These are phyloP conservation scores for Ectobius pallidus DNA, from an alignment of 2,888 invertebrate species.

Conservation along the genomic window DNA sequence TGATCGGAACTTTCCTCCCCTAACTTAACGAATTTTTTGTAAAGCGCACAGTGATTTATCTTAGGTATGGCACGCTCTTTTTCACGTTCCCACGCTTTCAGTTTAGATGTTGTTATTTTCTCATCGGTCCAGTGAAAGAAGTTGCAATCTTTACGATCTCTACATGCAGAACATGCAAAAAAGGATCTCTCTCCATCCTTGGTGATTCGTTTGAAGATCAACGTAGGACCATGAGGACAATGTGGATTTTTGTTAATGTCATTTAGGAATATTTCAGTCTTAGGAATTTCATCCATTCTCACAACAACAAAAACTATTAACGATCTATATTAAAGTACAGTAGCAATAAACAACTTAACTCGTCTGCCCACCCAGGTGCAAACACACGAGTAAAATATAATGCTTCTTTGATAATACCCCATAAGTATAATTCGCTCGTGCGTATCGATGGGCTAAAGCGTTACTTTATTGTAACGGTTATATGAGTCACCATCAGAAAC, in stretches of 20 bases:
- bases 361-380: too few species aligned
- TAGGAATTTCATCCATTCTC: conserved; percentile 45
- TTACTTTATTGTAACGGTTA: too few species aligned
- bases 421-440: too few species aligned
- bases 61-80: conserved; percentile 55
- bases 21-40: conserved; percentile 61
- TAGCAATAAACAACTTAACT: too few species aligned
- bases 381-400: too few species aligned
- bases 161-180: conserved; percentile 84
- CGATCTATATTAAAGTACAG: too few species aligned
- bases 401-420: too few species aligned
- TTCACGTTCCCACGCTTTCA: conserved; percentile 59
- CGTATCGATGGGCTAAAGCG: too few species aligned
- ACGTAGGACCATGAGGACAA: conserved; percentile 79
- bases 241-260: conserved; percentile 68
- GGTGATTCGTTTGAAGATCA: conserved; percentile 63
- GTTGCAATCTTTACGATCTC: conserved; percentile 77
- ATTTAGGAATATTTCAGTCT: conserved; percentile 61
- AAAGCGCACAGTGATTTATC: conserved; percentile 62
- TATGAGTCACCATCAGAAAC: too few species aligned
- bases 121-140: conserved; percentile 68
- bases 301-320: too few species aligned
- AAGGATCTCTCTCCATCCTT: conserved; percentile 63
- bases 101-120: conserved; percentile 54
- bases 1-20: conserved; percentile 56